These are phyloP conservation scores for Oopsacas minuta DNA, from an alignment of 37 sponge, comb jelly and placozoan species.

Conservation along the genomic window DNA sequence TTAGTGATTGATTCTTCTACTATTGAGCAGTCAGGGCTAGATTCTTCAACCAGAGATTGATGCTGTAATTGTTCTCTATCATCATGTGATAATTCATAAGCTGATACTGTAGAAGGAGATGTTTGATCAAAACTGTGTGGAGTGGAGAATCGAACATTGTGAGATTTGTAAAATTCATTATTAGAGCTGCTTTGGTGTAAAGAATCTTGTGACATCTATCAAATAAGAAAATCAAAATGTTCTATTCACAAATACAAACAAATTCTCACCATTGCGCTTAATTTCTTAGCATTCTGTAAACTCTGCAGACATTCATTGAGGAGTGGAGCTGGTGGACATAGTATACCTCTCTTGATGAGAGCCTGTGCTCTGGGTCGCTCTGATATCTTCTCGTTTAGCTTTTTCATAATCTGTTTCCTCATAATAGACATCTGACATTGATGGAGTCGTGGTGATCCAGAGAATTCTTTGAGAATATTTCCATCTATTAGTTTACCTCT, in stretches of 20 bases:
- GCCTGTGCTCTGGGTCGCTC: background rate
- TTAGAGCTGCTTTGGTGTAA: background rate
- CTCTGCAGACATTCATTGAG: background rate
- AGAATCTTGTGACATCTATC: background rate
- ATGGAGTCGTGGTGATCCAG: background rate
- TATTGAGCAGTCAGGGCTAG: background rate
- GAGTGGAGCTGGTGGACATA: background rate
- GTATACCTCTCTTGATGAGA: background rate
- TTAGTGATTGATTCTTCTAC: background rate
- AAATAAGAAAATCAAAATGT: background rate
- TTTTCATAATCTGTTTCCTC: background rate
- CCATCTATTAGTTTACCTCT: background rate
- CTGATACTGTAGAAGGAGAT: background rate
- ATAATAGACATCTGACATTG: conserved; percentile 10
- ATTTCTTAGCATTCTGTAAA: background rate
- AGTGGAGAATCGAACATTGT: background rate
- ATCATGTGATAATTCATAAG: background rate
- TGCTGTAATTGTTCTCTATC: background rate
- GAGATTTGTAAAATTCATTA: background rate
- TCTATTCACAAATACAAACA: background rate
- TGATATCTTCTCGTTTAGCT: background rate
- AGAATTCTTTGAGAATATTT: conserved; percentile 13
- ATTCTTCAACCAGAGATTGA: background rate
- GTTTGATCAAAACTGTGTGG: background rate
- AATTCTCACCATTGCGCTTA: background rate